Base-by-base conservation (phyloP, 2,888 invertebrate genomes). In the Lutraria lutraria region DNA sequence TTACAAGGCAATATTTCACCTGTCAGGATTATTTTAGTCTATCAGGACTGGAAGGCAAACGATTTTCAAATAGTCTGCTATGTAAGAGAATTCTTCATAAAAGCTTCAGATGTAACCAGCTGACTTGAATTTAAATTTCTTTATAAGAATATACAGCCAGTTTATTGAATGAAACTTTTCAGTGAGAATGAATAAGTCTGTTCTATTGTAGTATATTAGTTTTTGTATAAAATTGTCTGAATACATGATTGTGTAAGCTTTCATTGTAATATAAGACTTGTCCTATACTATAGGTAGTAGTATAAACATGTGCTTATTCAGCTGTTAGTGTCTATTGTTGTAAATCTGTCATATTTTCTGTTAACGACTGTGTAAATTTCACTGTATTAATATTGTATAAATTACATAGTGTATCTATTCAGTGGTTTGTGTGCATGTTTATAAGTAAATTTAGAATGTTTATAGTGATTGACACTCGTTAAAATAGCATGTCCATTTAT, bases 311-410 rank as follows among this genome's bases (percentile, higher is more conserved):
- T 25, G 63, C 63, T 68, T 68, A 68, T 25, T 68, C 63, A 68
- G 63, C 63, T 68, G n/a, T 68, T 68, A 68, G 25, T 8, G 6
- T 68, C 63, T 68, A 68, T 68, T 68, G 63, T 68, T 68, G 25
- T 68, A 68, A 68, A 68, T n/a, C 21, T n/a, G 63, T 68, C 63
- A 68, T 68, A 68, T n/a, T n/a, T 43, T 43, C n/a, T 25, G 63
- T 68, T 25, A 25, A 68, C 25, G 0, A n/a, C 63, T 25, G 25
- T 68, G 63, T 68, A 68, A 68, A 68, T 68, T 21, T 25, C 3
- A 76, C 76, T 19, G 34, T 16, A 12, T 19, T 76, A 16, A 56
- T 3, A 56, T 16, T 34, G 21, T 34, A 76, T 12, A 34, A 19
- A 76, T 34, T 56, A 31, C 1, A 76, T 31, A 76, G 16, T 16